Evolutionary conservation across 2,888 invertebrate genomes (phyloP), one percentile per base, ranked within the genome.

Genomic region (Imbricaverruca yamaguchii): DNA sequence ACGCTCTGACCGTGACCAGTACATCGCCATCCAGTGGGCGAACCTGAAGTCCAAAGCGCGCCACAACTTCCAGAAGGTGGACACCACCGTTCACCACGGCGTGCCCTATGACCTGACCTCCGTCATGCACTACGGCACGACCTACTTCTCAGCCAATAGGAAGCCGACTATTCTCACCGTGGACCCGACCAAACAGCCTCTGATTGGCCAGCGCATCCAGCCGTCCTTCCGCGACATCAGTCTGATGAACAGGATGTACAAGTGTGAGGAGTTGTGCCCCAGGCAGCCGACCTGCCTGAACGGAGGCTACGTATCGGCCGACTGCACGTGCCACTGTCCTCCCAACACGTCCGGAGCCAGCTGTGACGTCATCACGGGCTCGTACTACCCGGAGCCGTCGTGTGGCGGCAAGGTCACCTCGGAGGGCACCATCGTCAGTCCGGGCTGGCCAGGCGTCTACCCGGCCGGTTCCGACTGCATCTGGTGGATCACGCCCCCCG

Each of bases 291-390:
- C 77, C 21, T 78, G 77, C 53, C 55, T 15, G 18, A 78, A 78
- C 77, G 77, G 77, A 55, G 77, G 77, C 77, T 78, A 56, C 77
- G 56, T 78, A 4, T 9, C 21, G 12, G n/a, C 55, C 18, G 56
- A 55, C 55, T 78, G 77, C 77, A 53, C 13, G 21, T 78, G 77
- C 77, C 77, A 56, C 77, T 78, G 77, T 78, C 77, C 77, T 15
- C 55, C 77, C 25, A 53, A 53, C 77, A 56, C 77, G n/a, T 18
- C n/a, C 56, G 77, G 77, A 18, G 53, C 21, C 18, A 13, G 10
- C n/a, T 78, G 77, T 21, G 10, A 56, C 56, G 56, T 21, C 21
- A n/a, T 55, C 21, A 55, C n/a, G 7, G 77, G 77, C 77, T 9
- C 9, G 21, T 78, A 56, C 77, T 56, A 78, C 77, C 77, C 77